phyloP scores from a whole-genome alignment of 2,113 vertebrate species.

The Zonotrichia leucophrys region DNA sequence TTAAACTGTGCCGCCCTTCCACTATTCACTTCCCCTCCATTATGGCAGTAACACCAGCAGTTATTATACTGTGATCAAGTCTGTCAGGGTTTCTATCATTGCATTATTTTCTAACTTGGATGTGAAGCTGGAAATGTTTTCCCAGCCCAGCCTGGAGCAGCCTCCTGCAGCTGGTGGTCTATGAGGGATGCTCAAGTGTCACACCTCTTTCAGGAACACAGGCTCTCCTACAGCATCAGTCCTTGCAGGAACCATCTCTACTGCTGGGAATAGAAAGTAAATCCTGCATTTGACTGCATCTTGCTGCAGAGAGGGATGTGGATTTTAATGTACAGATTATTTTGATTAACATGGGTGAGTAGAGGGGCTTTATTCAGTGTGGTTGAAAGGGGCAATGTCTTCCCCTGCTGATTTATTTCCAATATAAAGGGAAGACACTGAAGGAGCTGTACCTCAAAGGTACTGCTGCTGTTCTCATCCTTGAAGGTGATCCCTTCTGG shows the following conservation, averaged over 20 bases:
- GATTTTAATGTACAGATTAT: neutral
- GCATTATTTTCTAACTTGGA: constrained; percentile 2
- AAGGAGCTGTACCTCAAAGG: neutral
- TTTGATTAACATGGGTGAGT: neutral
- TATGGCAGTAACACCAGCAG: neutral
- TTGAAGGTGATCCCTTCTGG: neutral
- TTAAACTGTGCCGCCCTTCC: constrained; percentile 25
- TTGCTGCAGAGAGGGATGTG: neutral
- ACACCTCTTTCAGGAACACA: neutral
- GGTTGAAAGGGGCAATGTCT: neutral
- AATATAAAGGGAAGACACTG: neutral
- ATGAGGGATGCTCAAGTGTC: neutral
- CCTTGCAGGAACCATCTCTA: neutral
- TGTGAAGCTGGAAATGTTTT: neutral
- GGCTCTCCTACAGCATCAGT: neutral
- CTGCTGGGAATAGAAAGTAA: neutral
- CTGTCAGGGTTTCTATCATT: constrained; percentile 9
- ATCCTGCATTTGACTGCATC: neutral
- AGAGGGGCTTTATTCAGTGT: neutral
- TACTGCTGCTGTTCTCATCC: neutral
- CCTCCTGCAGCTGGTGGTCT: neutral
- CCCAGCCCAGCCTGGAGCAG: neutral
- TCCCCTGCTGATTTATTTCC: neutral
- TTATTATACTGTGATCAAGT: constrained; percentile 15
- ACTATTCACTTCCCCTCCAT: constrained; percentile 12